Evolutionary conservation across 1,140 invertebrate species (phyloP).

Genomic region (Phymastichus coffea): DNA sequence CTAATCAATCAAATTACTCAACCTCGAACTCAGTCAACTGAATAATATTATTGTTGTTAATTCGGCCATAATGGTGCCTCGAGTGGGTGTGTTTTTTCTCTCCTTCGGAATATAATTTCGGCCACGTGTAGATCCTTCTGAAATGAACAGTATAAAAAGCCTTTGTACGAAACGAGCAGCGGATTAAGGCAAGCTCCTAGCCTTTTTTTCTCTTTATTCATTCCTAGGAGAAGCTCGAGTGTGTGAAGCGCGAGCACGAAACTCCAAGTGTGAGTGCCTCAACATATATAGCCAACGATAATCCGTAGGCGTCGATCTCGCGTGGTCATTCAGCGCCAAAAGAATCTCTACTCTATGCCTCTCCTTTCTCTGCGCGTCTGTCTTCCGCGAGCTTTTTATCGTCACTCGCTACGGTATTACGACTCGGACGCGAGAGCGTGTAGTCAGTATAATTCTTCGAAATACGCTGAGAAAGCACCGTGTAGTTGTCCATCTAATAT

Average conservation of each 20-base stretch:
- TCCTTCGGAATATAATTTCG: neutral
- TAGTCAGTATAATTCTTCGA: too few species aligned
- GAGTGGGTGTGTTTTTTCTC: too few species aligned
- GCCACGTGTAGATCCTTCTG: neutral
- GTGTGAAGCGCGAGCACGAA: neutral
- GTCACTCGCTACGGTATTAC: neutral
- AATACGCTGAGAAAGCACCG: too few species aligned
- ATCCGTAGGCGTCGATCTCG: slow-evolving; percentile 16
- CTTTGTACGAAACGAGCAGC: slow-evolving; percentile 12
- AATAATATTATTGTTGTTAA: slow-evolving; percentile 5
- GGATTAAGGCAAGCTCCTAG: neutral
- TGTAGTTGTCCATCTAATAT: too few species aligned
- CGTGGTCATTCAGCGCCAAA: slow-evolving; percentile 18
- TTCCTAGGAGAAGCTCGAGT: neutral
- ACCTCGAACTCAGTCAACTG: too few species aligned
- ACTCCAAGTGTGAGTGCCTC: slow-evolving; percentile 12
- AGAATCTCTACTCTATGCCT: neutral
- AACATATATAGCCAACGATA: slow-evolving; percentile 7
- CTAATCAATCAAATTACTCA: too few species aligned
- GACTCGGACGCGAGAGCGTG: too few species aligned
- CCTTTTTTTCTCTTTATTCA: neutral
- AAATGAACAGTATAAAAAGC: neutral
- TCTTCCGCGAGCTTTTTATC: neutral
- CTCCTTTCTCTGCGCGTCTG: neutral
- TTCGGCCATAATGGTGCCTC: neutral